phyloP scores from a whole-genome alignment of 1,140 invertebrate genomes.

The Lepidurus couesii region DNA sequence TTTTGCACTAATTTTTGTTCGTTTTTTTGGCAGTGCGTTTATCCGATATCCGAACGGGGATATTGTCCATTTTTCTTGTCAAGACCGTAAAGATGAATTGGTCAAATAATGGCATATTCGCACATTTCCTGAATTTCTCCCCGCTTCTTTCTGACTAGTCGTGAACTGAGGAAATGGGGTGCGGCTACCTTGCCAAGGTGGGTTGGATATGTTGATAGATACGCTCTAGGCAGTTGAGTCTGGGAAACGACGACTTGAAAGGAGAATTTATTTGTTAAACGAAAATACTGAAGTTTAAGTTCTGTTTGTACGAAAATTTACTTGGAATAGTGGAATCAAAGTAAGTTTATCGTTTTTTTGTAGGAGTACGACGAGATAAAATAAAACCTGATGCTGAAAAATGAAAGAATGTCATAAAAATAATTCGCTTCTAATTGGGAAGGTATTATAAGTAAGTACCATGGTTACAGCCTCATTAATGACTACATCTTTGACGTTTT shows the following conservation, averaged over 20 bases:
- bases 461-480: slow-evolving; percentile 33
- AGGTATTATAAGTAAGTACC: background rate
- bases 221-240: slow-evolving; percentile 31
- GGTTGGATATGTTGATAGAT: slow-evolving; percentile 27
- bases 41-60: slow-evolving; percentile 85
- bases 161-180: background rate
- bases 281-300: background rate
- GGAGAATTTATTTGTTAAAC: background rate
- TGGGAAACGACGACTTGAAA: slow-evolving; percentile 26
- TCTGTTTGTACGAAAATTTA: background rate
- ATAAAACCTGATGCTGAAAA: slow-evolving; percentile 31
- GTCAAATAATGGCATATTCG: slow-evolving; percentile 12
- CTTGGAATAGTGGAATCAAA: slow-evolving; percentile 30
- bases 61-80: slow-evolving; percentile 84
- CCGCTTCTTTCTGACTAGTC: slow-evolving; percentile 21
- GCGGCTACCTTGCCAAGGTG: slow-evolving; percentile 4
- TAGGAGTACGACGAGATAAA: slow-evolving; percentile 30
- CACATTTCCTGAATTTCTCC: slow-evolving; percentile 24
- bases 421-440: background rate
- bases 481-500: slow-evolving; percentile 29
- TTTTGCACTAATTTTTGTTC: slow-evolving; percentile 27
- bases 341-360: slow-evolving; percentile 25
- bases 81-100: slow-evolving; percentile 39
- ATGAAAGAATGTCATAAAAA: background rate
- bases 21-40: slow-evolving; percentile 66